Base-by-base conservation (phyloP, 1,140 invertebrate species). In the Halesus radiatus region DNA sequence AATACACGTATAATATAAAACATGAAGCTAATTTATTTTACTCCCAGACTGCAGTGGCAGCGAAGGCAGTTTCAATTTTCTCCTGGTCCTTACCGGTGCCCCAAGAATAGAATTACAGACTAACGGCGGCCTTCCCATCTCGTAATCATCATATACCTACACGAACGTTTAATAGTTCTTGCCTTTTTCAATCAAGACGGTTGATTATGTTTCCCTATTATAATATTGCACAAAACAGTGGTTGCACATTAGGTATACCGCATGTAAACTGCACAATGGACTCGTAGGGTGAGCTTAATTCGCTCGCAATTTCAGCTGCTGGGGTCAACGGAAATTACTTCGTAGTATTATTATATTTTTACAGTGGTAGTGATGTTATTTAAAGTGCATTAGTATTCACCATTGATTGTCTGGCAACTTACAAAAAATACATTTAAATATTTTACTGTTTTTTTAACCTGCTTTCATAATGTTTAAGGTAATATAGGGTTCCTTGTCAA, bases 111-210 rank as follows among this genome's bases (percentile, higher is more conserved):
- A n/a, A 64, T 70, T 70, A 45, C 37, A 18, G n/a, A 45, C 66
- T 70, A 70, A 70, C 52, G 37, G 66, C n/a, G 16, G 62, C 62
- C 8, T n/a, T 45, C 18, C 37, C 16, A 70, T 70, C 66, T 20
- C 66, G 37, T 45, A 18, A 70, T 70, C 22, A 70, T 50, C 7
- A 70, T 50, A 70, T 45, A n/a, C n/a, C n/a, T n/a, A 70, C 60
- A 29, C 20, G 45, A 70, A 45, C 66, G 37, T 50, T 70, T 70
- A 70, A 50, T 20, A 70, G 32, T 70, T 70, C 45, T 20, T 70
- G 18, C 66, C 66, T 22, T 70, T 70, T 70, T 70, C 66, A 70
- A 70, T 70, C 66, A 70, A 70, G 62, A 29, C 16, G 62, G 22
- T 26, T 29, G 62, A 64, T 32, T 64, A n/a, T 64, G 7, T 60